Evolutionary conservation across 2,888 invertebrate species (phyloP).

Genomic region (Homarus gammarus): DNA sequence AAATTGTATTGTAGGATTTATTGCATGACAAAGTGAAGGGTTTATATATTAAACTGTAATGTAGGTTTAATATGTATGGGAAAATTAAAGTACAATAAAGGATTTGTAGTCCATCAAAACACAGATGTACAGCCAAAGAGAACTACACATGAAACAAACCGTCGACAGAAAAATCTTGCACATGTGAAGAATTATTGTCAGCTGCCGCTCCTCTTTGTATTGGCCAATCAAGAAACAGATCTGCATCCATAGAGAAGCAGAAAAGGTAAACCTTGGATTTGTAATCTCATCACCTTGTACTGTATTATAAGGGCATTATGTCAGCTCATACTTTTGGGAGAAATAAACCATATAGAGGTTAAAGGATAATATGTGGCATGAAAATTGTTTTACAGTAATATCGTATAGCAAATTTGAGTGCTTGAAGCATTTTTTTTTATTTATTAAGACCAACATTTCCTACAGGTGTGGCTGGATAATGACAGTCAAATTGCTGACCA

Average conservation of each 20-base stretch:
- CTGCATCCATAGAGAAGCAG: too few relatives aligned
- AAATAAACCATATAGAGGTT: background rate
- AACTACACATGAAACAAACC: background rate
- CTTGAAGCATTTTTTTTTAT: constrained; percentile 20
- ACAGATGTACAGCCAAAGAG: background rate
- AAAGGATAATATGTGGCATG: background rate
- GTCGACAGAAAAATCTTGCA: background rate
- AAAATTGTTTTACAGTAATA: background rate
- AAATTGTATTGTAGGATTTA: background rate
- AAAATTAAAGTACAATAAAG: background rate
- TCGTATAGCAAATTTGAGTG: background rate
- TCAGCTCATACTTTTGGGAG: background rate
- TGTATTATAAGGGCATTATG: background rate
- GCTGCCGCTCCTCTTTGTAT: background rate
- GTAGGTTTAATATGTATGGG: background rate
- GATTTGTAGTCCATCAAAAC: background rate
- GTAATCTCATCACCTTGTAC: background rate
- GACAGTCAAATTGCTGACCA: constrained; percentile 53
- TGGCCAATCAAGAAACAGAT: background rate
- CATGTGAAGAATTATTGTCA: background rate
- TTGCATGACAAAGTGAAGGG: background rate
- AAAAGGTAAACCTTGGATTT: background rate
- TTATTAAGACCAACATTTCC: constrained; percentile 62
- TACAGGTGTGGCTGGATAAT: constrained; percentile 68
- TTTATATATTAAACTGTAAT: background rate